A percentile compares a stretch with the other conserved stretches of the same genome.
Evolutionary conservation across 2,113 vertebrate species (phyloP).

Genomic region (Psophia crepitans): DNA sequence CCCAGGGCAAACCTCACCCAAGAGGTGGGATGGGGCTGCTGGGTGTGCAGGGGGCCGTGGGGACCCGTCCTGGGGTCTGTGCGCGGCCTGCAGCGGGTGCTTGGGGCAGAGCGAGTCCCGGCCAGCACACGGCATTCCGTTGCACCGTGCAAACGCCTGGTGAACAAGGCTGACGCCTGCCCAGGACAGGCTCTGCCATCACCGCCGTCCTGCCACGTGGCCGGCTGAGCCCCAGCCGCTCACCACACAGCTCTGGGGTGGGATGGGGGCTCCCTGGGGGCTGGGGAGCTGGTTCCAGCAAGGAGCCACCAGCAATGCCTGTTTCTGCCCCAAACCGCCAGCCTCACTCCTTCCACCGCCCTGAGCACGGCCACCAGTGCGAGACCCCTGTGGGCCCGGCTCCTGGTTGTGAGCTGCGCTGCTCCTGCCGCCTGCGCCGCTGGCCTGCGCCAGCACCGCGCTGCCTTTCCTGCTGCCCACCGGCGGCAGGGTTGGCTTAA

Average conservation of each 20-base stretch:
- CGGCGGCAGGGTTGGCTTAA: not conserved
- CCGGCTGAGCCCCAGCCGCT: not conserved
- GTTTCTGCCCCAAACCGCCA: not conserved
- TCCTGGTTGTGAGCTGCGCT: not conserved
- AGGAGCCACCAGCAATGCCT: rapidly evolving
- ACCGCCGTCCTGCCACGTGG: rapidly evolving
- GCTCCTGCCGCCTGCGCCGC: not conserved
- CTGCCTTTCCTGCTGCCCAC: not conserved
- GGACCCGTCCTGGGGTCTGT: not conserved
- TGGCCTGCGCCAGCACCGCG: not conserved
- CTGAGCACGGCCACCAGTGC: not conserved
- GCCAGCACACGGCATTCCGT: not conserved
- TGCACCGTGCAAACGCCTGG: not conserved
- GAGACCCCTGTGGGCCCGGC: rapidly evolving
- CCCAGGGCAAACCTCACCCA: not conserved
- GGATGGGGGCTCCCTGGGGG: not conserved
- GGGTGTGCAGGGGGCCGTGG: not conserved
- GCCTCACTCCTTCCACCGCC: not conserved
- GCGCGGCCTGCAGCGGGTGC: not conserved
- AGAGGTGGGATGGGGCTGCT: not conserved
- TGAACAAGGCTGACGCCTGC: too few relatives aligned
- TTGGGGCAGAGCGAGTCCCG: not conserved
- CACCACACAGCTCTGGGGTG: not conserved
- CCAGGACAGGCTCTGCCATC: not conserved
- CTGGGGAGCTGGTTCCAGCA: not conserved